Evolutionary conservation across 2,888 invertebrate species (phyloP), one percentile per base, ranked within the genome.

Genomic region (Rhamnusium bicolor): DNA sequence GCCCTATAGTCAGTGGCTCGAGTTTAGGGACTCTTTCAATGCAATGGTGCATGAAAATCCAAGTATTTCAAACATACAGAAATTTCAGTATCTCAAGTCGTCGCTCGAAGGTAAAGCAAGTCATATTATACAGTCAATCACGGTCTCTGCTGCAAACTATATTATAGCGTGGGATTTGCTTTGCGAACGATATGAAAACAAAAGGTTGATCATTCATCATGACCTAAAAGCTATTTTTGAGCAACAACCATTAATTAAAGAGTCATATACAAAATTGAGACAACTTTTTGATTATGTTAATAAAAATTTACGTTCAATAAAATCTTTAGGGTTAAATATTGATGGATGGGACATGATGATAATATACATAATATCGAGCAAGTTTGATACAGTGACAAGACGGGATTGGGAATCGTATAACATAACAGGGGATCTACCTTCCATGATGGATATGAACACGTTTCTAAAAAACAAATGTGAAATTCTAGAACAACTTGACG

Each of bases 381-480:
- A 72, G 56, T 72, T 72, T 46, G 72, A 72, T 56, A 14, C 53
- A 2, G 46, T 40, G 1, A 72, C 72, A 8, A 18, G 54, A 2
- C 24, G 62, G 7, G 69, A 69, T 14, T 72, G 72, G 72, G 72
- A 72, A 32, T 58, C 14, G 8, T 27, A 21, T 24, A 14, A 19
- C 1, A 19, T 46, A 3, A 19, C 14, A 24, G 27, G 21, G 16
- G 61, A 61, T 0, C 21, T 72, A n/a, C 72, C 72, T 5, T 69
- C 68, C 2, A 29, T 69, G 51, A 21, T 6, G 0, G 61, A 72
- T 14, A n/a, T 72, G 16, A 19, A 69, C 10, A 27, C 0, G n/a
- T 69, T 69, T 58, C 24, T 60, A n/a, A 32, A 58, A 32, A 60
- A 47, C 27, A 70, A 71, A 61, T 51, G 53, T 66, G 66, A 66